A percentile compares a stretch with the other conserved stretches of the same genome.
These are phyloP conservation scores for Agrochola litura DNA, from an alignment of 2,888 invertebrate species.

Conservation along the genomic window DNA sequence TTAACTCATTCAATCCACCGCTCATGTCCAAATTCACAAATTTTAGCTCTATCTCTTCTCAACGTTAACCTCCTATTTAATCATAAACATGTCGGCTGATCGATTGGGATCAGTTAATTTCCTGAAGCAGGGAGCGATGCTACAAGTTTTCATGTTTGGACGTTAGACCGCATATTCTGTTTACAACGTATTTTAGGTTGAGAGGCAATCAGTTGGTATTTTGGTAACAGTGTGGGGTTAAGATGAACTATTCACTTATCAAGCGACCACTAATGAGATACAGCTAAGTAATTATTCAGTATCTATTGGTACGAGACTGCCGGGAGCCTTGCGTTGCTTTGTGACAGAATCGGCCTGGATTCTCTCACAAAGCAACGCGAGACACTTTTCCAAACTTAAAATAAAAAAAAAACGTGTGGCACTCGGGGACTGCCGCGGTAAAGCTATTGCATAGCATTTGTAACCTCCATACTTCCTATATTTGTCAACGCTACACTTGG, in stretches of 20 bases:
- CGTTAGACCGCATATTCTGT: conserved; percentile 5
- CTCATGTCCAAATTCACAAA: neutral
- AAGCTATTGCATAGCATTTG: too few relatives aligned
- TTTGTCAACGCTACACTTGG: too few relatives aligned
- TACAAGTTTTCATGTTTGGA: conserved; percentile 23
- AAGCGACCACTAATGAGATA: neutral
- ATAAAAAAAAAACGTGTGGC: too few relatives aligned
- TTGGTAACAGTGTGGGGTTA: neutral
- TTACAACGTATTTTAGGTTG: conserved; percentile 23
- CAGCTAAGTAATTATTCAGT: too few relatives aligned
- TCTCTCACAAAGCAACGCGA: too few relatives aligned
- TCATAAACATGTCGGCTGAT: conserved; percentile 34
- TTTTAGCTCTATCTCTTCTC: neutral
- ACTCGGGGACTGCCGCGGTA: too few relatives aligned
- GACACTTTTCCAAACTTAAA: too few relatives aligned
- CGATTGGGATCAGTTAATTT: conserved; percentile 52
- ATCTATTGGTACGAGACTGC: too few relatives aligned
- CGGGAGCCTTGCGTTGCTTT: too few relatives aligned
- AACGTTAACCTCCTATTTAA: neutral
- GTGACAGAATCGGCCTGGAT: too few relatives aligned
- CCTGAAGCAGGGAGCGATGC: conserved; percentile 16
- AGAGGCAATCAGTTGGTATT: neutral
- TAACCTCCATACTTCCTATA: too few relatives aligned
- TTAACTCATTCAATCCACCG: neutral
- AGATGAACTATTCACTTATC: neutral